phyloP scores from a whole-genome alignment of 2,113 vertebrate genomes.

The Empidonax alnorum region DNA sequence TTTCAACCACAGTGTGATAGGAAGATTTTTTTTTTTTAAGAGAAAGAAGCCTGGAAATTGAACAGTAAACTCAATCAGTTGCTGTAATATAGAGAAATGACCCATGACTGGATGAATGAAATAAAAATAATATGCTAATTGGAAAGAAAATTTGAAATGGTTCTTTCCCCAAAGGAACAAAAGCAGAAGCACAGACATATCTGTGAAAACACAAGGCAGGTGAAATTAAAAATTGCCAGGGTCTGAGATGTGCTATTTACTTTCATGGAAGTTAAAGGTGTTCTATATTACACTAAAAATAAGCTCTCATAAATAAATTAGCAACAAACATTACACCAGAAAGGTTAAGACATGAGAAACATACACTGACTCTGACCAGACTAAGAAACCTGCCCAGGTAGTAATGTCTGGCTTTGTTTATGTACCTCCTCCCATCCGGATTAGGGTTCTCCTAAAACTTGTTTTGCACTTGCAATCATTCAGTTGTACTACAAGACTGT shows the following conservation, averaged over 20 bases:
- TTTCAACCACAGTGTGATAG: background rate
- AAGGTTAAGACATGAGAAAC: background rate
- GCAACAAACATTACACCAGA: background rate
- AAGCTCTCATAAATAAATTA: background rate
- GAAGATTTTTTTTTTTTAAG: background rate
- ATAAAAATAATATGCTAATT: background rate
- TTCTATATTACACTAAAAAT: background rate
- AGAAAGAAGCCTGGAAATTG: background rate
- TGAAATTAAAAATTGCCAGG: background rate
- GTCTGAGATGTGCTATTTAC: background rate
- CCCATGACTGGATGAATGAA: background rate
- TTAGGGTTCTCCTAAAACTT: background rate
- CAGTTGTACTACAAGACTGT: background rate
- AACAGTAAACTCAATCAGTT: background rate
- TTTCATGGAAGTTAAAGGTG: background rate
- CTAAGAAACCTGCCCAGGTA: background rate
- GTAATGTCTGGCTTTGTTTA: fast-evolving
- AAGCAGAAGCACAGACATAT: background rate
- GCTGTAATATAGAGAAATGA: background rate
- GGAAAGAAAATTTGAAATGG: background rate
- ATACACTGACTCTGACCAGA: background rate
- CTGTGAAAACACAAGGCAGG: background rate
- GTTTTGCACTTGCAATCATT: background rate
- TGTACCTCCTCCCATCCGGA: background rate
- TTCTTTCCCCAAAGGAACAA: background rate